phyloP scores from a whole-genome alignment of 2,797 vertebrate genomes.

The Pangasius larnaudii region DNA sequence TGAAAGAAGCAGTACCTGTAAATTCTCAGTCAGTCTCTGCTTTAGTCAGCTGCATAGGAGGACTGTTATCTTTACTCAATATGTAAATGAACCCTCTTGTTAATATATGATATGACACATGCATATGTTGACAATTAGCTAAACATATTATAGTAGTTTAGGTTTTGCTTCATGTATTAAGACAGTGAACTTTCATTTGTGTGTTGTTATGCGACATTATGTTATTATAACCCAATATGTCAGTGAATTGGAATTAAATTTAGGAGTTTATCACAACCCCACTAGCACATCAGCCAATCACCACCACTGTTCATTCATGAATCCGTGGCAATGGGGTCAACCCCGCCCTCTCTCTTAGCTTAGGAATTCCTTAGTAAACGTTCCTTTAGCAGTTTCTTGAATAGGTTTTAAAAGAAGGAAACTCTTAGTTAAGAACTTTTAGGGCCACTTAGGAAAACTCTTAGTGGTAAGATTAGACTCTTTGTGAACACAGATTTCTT shows the following conservation, averaged over 20 bases:
- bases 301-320: background rate
- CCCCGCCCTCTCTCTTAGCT: slow-evolving; percentile 5
- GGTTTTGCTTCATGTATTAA: background rate
- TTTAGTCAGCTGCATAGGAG: background rate
- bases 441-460: slow-evolving; percentile 23
- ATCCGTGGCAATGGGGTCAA: slow-evolving; percentile 1
- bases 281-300: background rate
- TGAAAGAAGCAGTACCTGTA: background rate
- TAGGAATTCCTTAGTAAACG: slow-evolving; percentile 23
- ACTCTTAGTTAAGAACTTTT: slow-evolving; percentile 13
- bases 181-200: background rate
- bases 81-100: background rate
- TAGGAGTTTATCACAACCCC: background rate
- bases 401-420: slow-evolving; percentile 31
- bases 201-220: background rate
- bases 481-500: slow-evolving; percentile 17
- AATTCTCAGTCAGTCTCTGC: background rate
- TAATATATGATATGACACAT: background rate
- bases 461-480: slow-evolving; percentile 6
- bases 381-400: slow-evolving; percentile 18
- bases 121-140: background rate
- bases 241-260: background rate
- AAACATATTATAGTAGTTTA: background rate
- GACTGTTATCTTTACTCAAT: background rate
- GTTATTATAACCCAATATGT: background rate